Evolutionary conservation across 2,797 vertebrate genomes (phyloP).

Genomic region (Mormyrops attenuatus): DNA sequence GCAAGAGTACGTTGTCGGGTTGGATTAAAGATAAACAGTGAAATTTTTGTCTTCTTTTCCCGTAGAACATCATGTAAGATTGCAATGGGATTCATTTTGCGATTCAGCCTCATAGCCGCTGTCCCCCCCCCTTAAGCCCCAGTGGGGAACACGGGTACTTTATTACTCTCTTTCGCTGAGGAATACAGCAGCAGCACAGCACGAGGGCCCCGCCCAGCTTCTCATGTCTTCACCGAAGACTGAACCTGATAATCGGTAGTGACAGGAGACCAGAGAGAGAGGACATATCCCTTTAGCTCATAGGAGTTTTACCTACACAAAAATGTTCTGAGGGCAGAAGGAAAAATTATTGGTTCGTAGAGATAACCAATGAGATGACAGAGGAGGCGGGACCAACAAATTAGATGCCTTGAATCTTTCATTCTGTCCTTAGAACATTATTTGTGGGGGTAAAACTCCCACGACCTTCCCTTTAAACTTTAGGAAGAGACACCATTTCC

Average conservation of each 20-base stretch:
- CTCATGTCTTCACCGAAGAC: neutral
- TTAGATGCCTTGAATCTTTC: neutral
- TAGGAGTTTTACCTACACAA: neutral
- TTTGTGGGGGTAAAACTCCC: neutral
- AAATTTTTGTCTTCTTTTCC: neutral
- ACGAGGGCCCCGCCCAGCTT: neutral
- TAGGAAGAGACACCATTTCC: neutral
- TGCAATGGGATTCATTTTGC: neutral
- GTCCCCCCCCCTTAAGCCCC: neutral
- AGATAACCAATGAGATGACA: neutral
- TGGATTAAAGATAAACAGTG: neutral
- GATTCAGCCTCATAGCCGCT: neutral
- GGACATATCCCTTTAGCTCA: neutral
- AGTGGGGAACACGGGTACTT: neutral
- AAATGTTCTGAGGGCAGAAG: neutral
- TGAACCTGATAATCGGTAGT: neutral
- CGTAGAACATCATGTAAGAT: neutral
- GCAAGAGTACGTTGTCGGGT: neutral
- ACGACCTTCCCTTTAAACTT: neutral
- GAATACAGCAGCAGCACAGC: neutral
- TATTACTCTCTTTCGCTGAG: neutral
- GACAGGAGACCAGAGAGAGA: neutral
- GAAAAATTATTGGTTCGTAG: neutral
- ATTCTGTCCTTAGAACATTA: neutral
- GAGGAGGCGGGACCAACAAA: neutral